phyloP scores from a whole-genome alignment of 2,113 vertebrate genomes.

The Ameiurus melas region DNA sequence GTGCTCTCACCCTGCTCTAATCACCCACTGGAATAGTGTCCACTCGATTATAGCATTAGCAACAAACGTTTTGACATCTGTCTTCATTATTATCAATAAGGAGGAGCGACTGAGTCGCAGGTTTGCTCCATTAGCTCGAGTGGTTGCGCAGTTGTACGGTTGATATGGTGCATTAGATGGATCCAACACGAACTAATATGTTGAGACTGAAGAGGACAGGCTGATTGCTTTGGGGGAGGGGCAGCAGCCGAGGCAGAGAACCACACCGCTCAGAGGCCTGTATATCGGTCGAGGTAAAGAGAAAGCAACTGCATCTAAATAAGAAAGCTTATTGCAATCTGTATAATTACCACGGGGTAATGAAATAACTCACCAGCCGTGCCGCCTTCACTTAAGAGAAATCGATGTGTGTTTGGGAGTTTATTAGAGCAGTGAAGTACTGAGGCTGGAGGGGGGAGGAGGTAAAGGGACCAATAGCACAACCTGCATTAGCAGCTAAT shows the following conservation, averaged over 20 bases:
- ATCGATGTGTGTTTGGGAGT: conserved; percentile 77
- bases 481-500: conserved; percentile 69
- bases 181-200: conserved; percentile 76
- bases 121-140: conserved; percentile 76
- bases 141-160: conserved; percentile 75
- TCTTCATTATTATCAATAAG: conserved; percentile 82
- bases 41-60: conserved; percentile 76
- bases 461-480: conserved; percentile 43
- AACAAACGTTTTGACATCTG: conserved; percentile 80
- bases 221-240: conserved; percentile 66
- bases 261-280: conserved; percentile 44
- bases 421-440: conserved; percentile 78
- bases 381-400: conserved; percentile 79
- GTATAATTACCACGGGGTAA: conserved; percentile 79
- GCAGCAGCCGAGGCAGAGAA: neutral
- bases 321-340: conserved; percentile 78
- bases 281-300: conserved; percentile 62
- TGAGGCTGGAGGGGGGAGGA: conserved; percentile 54
- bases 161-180: conserved; percentile 77
- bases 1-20: conserved; percentile 38
- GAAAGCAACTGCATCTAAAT: conserved; percentile 69
- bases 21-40: conserved; percentile 63
- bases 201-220: conserved; percentile 63
- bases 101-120: conserved; percentile 75
- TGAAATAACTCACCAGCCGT: conserved; percentile 78